Base-by-base conservation (phyloP, 1,140 invertebrate species). In the Drosophila ironensis region DNA sequence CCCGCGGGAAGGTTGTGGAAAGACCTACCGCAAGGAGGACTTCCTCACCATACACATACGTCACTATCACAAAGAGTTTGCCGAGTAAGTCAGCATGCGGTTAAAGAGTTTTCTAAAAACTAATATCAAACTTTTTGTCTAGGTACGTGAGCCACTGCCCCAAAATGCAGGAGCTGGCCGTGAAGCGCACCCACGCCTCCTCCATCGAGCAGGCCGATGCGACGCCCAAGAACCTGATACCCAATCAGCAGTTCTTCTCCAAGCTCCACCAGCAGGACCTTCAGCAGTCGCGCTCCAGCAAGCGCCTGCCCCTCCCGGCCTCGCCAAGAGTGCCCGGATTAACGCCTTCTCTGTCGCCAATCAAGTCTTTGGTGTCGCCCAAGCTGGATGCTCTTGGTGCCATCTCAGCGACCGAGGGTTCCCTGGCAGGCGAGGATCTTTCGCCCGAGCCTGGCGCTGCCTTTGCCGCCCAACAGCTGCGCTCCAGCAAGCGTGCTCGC, bases 41-140 rank as follows among this genome's bases (percentile, higher is more conserved):
- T 92, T 98, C 19, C 90, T 98, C 1, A 93, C 95, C 89, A 97
- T 97, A 93, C 96, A 97, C 75, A 94, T 97, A n/a, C 97, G 97
- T 73, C 96, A 97, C 90, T 97, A 97, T 84, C 96, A 97, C 91
- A 93, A 94, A 1, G 95, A 97, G 66, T 92, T 95, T 64, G 93
- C 92, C 0, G 93, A 95, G 88, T 89, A 53, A 69, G 72, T 69
- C 0, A n/a, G 6, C 24, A 24, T 0, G 33, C 24, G 20, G 12
- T 3, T 22, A 3, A 22, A 3, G 20, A 22, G 20, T 22, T 22
- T 22, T 2, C 2, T 22, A 22, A 22, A 2, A 22, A 22, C 2
- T 22, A 0, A 14, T 17, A 8, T 4, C 0, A 14, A 5, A 1
- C 12, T 38, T 3, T 24, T 14, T 27, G 11, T 35, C 6, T 25